Base-by-base conservation (phyloP, 1,140 invertebrate genomes). In the Gryon sp. region DNA sequence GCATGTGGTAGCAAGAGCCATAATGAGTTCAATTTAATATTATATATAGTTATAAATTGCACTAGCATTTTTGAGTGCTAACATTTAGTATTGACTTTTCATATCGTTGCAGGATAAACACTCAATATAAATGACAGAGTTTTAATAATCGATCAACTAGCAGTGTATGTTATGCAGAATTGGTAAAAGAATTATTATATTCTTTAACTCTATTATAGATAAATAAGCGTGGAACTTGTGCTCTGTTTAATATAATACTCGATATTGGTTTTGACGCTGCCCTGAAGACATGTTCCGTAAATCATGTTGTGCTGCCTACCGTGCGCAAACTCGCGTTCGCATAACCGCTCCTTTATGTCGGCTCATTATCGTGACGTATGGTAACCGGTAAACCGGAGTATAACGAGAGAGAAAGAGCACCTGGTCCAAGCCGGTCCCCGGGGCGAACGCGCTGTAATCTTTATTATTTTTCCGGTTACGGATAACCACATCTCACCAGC, bases 181-280 rank as follows among this genome's bases (percentile, higher is more conserved):
- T 24, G 7, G 7, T 7, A 7, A 24, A 7, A 24, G 22, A 24
- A 24, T 7, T 24, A n/a, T n/a, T n/a, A 4, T 3, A 36, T 59
- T 41, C 57, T 69, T 52, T 36, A 46, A 68, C 40, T 62, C 48
- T 16, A 26, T 12, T 36, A n/a, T 48, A 65, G 38, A 74, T 74
- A 78, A 74, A 70, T 78, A 68, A 32, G 12, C 26, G 12, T 22
- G 7, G 30, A 55, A 66, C 4, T 46, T 40, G 32, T 43, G 60
- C 34, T 75, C 59, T 52, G 53, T 76, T 73, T 79, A 52, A 78
- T 80, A 78, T 78, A 79, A 79, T 79, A 55, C 53, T 20, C 36
- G 65, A 68, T 81, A 79, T 81, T 81, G 80, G 77, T 78, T 79
- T 78, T 79, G 80, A 79, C 75, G 78, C 74, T 72, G 65, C 72